phyloP scores from a whole-genome alignment of 2,797 vertebrate species.

The Melanotaenia pygmaea region DNA sequence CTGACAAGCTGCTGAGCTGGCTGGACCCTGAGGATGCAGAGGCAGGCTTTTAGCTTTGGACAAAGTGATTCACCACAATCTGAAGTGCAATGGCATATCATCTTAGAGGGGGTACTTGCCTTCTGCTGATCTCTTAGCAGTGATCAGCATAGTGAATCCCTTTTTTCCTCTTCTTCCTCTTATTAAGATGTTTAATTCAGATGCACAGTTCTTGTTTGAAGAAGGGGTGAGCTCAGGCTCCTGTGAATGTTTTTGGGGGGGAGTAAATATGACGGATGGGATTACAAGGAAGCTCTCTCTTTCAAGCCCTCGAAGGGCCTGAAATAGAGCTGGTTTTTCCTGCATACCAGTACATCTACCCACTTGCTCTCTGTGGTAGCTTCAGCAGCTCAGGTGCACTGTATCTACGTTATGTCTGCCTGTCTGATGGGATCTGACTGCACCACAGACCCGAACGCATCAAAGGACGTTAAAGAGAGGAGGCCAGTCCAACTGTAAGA shows the following conservation, averaged over 20 bases:
- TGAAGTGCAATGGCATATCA: conserved; percentile 77
- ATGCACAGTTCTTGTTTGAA: conserved; percentile 73
- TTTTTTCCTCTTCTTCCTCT: conserved; percentile 30
- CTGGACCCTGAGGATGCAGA: conserved; percentile 67
- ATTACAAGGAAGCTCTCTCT: conserved; percentile 81
- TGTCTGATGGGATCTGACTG: conserved; percentile 74
- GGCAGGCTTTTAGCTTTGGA: conserved; percentile 81
- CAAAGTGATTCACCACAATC: conserved; percentile 83
- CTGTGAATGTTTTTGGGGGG: conserved; percentile 53
- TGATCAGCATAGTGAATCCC: conserved; percentile 43
- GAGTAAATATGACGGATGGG: conserved; percentile 77
- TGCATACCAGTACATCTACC: conserved; percentile 75
- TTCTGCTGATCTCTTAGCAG: conserved; percentile 61
- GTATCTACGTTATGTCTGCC: conserved; percentile 69
- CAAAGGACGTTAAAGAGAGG: conserved; percentile 72
- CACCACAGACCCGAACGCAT: conserved; percentile 71
- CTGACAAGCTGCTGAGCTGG: conserved; percentile 80
- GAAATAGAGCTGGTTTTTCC: conserved; percentile 80
- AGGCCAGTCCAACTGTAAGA: conserved; percentile 76
- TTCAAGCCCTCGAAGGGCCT: conserved; percentile 60
- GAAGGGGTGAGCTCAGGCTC: conserved; percentile 64
- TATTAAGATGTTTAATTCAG: conserved; percentile 70
- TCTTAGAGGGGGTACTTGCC: conserved; percentile 51
- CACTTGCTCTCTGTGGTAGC: conserved; percentile 74
- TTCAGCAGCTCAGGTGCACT: conserved; percentile 76